Base-by-base conservation (phyloP, 2,113 vertebrate genomes). In the Gymnarchus niloticus region DNA sequence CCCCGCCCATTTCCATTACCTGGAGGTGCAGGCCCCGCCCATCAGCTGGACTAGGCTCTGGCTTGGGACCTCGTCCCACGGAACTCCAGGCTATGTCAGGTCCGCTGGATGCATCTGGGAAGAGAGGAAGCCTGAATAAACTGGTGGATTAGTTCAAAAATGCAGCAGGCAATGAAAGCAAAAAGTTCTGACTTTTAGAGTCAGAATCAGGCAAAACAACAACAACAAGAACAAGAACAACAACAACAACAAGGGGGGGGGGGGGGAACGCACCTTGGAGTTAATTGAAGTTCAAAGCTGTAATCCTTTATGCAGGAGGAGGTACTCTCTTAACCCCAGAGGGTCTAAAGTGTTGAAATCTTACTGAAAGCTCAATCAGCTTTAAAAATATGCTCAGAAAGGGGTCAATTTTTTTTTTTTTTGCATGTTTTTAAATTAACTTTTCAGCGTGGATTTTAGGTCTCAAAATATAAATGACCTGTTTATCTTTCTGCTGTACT, bases 41-140 rank as follows among this genome's bases (percentile, higher is more conserved):
- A 48, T 80, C 21, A 49, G 17, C 48, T 56, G 19, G 5, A 28
- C 33, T 14, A 51, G 49, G 28, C 48, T 54, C 78, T 9, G 87
- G 88, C 41, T 84, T 86, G 44, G 76, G 23, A 85, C 80, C 19
- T 48, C 85, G 54, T 56, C 54, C 83, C 10, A 41, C 2, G 21
- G 87, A 81, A 21, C 86, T 57, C 3, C 85, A 51, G 0, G 85
- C 56, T 88, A 84, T 57, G 4, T 89, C 85, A 59, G 77, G 83
- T 28, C 85, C 83, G 37, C 46, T 84, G 28, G 54, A 33, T 69
- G 61, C 23, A 61, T 88, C 90, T 91, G 84, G 57, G 2, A 81
- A 46, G 48, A 87, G 48, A 61, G 25, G n/a, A 61, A 80, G 54
- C 52, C 23, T 19, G 5, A 2, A 23, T 59, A 17, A 83, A 59